phyloP scores from a whole-genome alignment of 2,113 vertebrate species.

The Prinia subflava region DNA sequence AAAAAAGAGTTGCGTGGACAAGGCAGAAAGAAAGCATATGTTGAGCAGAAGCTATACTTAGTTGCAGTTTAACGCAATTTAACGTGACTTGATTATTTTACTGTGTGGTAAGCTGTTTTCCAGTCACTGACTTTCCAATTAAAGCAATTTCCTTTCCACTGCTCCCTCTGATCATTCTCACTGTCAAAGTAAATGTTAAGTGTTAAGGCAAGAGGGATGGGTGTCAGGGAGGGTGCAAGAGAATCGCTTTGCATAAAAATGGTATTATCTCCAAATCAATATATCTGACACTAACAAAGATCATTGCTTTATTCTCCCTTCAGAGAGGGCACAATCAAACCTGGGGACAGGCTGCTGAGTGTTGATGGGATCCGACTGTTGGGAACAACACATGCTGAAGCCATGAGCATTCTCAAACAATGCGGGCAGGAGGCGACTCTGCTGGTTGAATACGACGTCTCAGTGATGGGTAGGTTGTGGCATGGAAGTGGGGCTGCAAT shows the following conservation, averaged over 20 bases:
- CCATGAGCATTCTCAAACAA: conserved; percentile 97
- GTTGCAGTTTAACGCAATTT: not conserved
- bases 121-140: conserved; percentile 56
- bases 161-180: not conserved
- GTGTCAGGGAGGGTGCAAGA: not conserved
- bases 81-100: conserved; percentile 39
- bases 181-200: conserved; percentile 49
- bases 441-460: conserved; percentile 95
- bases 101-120: conserved; percentile 40
- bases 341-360: conserved; percentile 92
- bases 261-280: conserved; percentile 9
- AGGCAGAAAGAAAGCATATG: conserved; percentile 16
- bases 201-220: conserved; percentile 22
- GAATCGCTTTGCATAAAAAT: conserved; percentile 20
- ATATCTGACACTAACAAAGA: conserved; percentile 50
- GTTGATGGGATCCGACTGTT: conserved; percentile 95
- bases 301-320: conserved; percentile 49
- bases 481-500: not conserved
- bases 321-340: conserved; percentile 95
- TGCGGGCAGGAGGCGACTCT: conserved; percentile 95
- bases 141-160: conserved; percentile 48
- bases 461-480: conserved; percentile 87
- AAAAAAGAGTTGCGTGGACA: not conserved
- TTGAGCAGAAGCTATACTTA: conserved; percentile 29
- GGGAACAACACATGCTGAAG: conserved; percentile 89